A percentile compares a stretch with the other conserved stretches of the same genome.
Conservation (phyloP, 1,140 invertebrate species). For the Drosophila ercepeae region DNA sequence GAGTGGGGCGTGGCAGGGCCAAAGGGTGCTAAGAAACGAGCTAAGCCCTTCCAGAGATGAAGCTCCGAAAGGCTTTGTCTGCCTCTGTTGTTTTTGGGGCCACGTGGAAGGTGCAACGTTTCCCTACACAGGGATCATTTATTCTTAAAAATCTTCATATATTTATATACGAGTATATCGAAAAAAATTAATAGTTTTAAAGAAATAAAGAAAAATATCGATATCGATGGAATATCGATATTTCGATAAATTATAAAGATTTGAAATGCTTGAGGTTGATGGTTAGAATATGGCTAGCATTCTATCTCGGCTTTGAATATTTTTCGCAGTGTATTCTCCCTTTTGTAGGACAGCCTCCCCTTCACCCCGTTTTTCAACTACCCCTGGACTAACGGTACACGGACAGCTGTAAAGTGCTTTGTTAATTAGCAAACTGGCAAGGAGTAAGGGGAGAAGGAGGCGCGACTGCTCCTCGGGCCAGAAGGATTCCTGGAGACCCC, state of each 20-base stretch:
- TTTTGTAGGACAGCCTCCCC: neutral
- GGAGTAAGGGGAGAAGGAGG: neutral
- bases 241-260: too few species aligned
- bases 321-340: neutral
- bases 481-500: conserved; percentile 5
- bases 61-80: conserved; percentile 48
- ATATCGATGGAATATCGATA: too few species aligned
- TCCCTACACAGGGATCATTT: neutral
- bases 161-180: too few species aligned
- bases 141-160: too few species aligned
- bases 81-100: conserved; percentile 45
- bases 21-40: conserved; percentile 26
- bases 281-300: too few species aligned
- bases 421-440: conserved; percentile 77
- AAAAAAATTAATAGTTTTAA: neutral
- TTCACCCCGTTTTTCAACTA: neutral
- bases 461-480: too few species aligned
- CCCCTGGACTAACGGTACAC: conserved; percentile 8
- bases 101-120: conserved; percentile 26
- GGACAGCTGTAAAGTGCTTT: conserved; percentile 73
- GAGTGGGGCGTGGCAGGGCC: conserved; percentile 12
- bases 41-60: conserved; percentile 34
- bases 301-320: neutral
- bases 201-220: too few species aligned
- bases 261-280: too few species aligned